Conservation (phyloP, 1,140 invertebrate species). For the Temnothorax longispinosus region DNA sequence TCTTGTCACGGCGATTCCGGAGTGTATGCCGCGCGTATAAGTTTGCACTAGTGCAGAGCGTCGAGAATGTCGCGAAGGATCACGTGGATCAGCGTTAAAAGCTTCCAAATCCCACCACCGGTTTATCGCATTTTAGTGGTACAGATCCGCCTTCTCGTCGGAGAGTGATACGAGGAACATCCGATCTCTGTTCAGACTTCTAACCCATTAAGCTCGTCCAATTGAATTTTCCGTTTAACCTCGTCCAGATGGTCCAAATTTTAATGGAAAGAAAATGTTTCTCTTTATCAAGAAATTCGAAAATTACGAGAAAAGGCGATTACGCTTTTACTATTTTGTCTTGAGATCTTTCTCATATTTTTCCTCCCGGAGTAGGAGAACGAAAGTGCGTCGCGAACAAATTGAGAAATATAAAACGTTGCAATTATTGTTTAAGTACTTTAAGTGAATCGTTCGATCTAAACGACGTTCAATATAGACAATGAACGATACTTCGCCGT, state of each 20-base stretch:
- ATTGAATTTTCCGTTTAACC: conserved; percentile 22
- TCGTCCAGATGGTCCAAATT: conserved; percentile 4
- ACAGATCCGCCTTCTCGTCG: not conserved
- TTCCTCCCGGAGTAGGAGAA: not conserved
- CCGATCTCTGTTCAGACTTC: not conserved
- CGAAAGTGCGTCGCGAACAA: not conserved
- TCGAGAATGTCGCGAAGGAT: conserved; percentile 35
- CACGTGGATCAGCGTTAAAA: conserved; percentile 42
- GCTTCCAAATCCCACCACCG: conserved; percentile 31
- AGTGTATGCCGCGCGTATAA: not conserved
- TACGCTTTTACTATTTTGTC: not conserved
- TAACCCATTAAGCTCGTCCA: conserved; percentile 31
- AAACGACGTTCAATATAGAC: not conserved
- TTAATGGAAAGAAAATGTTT: not conserved
- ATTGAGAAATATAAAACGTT: not conserved
- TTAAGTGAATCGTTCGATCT: not conserved
- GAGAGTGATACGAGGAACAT: not conserved
- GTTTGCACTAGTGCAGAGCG: not conserved
- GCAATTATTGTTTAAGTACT: conserved; percentile 6
- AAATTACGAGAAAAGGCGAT: not conserved
- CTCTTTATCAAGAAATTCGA: not conserved
- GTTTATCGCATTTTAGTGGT: conserved; percentile 52
- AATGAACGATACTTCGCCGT: not conserved
- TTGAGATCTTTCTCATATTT: not conserved
- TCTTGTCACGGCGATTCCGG: conserved; percentile 23